Evolutionary conservation across 2,113 vertebrate species (phyloP), one percentile per base, ranked within the genome.

Genomic region (Burhinus oedicnemus): DNA sequence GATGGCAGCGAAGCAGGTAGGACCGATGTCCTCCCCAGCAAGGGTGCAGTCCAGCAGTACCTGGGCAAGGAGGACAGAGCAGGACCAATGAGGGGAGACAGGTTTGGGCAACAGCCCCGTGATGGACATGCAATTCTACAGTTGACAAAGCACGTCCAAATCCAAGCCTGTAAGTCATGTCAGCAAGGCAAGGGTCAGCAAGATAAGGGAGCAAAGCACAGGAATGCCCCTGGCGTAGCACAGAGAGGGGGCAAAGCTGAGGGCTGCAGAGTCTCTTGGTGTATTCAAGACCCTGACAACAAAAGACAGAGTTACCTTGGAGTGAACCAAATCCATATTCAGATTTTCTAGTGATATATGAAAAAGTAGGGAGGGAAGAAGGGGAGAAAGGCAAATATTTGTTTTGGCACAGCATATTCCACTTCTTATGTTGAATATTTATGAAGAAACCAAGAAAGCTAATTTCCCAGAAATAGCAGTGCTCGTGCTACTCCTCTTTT

Each of bases 201-300:
- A 62, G 14, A 47, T 6, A 57, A 34, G 16, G 15, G 21, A 72
- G 3, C 1, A 60, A 75, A 71, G 15, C 30, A n/a, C 10, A 71
- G 12, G 11, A 81, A 38, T 11, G 58, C 1, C 8, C 9, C 14
- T 5, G 10, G 19, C 1, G 2, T 9, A 30, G 6, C 0, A 0
- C 10, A 44, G n/a, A 51, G 26, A 76, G 6, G 20, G 12, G 45
- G 12, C 19, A 71, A 71, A 32, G 12, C 7, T 40, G 19, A 52
- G 16, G 17, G 13, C 14, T 71, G 7, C 19, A 60, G 38, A 83
- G 13, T 6, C 8, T 58, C 19, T 66, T 45, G 27, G 6, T 55
- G 6, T 42, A 26, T 64, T 69, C 32, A 51, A 71, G 77, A 68
- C 13, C 5, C 29, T 36, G 40, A 40, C 2, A 88, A 45, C 19